Evolutionary conservation across 92 coral and sea anemone genomes (phyloP).

Genomic region (Siderastrea siderea): DNA sequence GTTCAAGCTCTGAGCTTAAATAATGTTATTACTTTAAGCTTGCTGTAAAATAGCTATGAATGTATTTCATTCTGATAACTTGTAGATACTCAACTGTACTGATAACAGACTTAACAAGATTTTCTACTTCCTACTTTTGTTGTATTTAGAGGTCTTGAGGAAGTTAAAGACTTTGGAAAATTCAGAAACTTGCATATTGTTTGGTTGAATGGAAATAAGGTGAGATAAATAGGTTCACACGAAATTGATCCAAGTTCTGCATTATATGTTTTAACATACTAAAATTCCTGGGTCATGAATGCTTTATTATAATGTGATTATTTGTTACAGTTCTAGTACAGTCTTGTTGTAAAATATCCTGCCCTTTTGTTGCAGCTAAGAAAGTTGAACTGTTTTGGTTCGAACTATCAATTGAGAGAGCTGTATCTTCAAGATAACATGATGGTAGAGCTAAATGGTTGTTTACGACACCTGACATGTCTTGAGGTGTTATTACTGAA

Average conservation of each 20-base stretch:
- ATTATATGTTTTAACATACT: neutral
- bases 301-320: too few relatives aligned
- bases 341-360: neutral
- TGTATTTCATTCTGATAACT: too few relatives aligned
- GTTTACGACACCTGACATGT: conserved; percentile 84
- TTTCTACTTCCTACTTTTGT: neutral
- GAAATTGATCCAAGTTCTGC: neutral
- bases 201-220: conserved; percentile 97
- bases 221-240: neutral
- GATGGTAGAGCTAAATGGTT: conserved; percentile 87
- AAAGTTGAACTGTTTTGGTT: conserved; percentile 80
- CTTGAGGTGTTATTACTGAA: conserved; percentile 91
- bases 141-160: conserved; percentile 70
- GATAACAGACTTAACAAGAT: too few relatives aligned
- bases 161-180: conserved; percentile 73
- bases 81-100: too few relatives aligned
- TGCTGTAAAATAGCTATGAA: too few relatives aligned
- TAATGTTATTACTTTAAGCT: too few relatives aligned
- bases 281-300: too few relatives aligned
- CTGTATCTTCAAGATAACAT: conserved; percentile 92
- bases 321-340: too few relatives aligned
- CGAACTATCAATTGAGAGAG: conserved; percentile 86
- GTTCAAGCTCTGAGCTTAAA: too few relatives aligned
- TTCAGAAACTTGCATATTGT: conserved; percentile 90
- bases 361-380: conserved; percentile 67